Percentiles rank a stretch among this genome's conserved stretches.
Evolutionary conservation across 1,140 invertebrate genomes (phyloP).

Genomic region (Pseudomyrmex sp.): DNA sequence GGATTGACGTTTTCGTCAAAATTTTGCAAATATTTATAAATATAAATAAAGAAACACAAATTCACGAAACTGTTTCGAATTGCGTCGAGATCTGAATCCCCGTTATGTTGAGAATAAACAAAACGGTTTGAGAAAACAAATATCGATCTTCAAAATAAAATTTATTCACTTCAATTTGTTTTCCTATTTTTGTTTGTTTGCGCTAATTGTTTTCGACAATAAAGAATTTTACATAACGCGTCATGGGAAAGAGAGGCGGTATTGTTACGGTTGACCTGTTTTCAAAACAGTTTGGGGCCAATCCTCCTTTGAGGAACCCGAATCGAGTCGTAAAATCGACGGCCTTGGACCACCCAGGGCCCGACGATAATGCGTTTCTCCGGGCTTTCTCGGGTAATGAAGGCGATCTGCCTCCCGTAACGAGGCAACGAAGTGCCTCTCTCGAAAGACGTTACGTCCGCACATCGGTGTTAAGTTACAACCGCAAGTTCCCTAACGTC

Average conservation of each 20-base stretch:
- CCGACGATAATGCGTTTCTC: slow-evolving; percentile 70
- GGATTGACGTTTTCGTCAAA: background rate
- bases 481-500: slow-evolving; percentile 14
- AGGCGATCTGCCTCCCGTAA: slow-evolving; percentile 73
- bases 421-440: slow-evolving; percentile 50
- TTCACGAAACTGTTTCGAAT: too few species aligned
- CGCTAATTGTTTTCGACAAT: background rate
- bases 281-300: slow-evolving; percentile 6
- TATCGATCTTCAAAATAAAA: too few species aligned
- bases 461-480: slow-evolving; percentile 13
- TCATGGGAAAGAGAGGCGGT: background rate
- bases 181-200: too few species aligned
- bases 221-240: slow-evolving; percentile 36
- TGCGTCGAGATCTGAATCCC: too few species aligned
- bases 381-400: slow-evolving; percentile 75
- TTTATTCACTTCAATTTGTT: too few species aligned
- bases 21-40: background rate
- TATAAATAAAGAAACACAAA: too few species aligned
- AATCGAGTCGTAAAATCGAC: slow-evolving; percentile 74
- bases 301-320: slow-evolving; percentile 45
- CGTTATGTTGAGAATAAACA: too few species aligned
- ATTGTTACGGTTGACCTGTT: slow-evolving; percentile 16
- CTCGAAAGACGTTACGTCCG: slow-evolving; percentile 39
- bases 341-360: slow-evolving; percentile 73
- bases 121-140: too few species aligned